Evolutionary conservation across 2,113 vertebrate species (phyloP).

Genomic region (Salvelinus namaycush): DNA sequence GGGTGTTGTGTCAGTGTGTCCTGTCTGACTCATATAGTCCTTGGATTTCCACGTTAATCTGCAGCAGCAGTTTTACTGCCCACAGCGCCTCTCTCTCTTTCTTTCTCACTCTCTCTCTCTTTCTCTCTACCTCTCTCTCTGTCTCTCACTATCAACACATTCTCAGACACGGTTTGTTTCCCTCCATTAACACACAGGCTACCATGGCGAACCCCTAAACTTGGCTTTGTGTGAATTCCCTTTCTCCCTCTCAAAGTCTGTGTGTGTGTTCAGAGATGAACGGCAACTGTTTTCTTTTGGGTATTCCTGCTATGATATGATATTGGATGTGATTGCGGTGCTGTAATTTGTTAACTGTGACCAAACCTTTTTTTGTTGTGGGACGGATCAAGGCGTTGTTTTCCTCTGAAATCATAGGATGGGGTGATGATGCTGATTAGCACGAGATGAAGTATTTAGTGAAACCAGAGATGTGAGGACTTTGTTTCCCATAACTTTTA

Average conservation of each 20-base stretch:
- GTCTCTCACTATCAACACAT: neutral
- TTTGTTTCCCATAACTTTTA: neutral
- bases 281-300: too few relatives aligned
- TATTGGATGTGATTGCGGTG: neutral
- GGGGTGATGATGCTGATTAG: neutral
- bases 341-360: neutral
- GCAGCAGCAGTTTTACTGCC: neutral
- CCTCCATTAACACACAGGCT: slow-evolving; percentile 38
- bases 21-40: neutral
- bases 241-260: slow-evolving; percentile 3
- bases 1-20: too few relatives aligned
- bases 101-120: slow-evolving; percentile 13
- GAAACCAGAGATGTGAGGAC: neutral
- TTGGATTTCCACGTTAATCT: neutral
- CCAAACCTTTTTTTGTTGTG: neutral
- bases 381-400: neutral
- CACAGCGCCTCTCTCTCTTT: neutral
- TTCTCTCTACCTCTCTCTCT: too few relatives aligned
- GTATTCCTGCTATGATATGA: too few relatives aligned
- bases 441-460: neutral
- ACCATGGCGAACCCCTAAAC: slow-evolving; percentile 37
- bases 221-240: slow-evolving; percentile 5
- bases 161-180: slow-evolving; percentile 24
- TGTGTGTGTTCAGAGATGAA: slow-evolving; percentile 8
- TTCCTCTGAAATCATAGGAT: neutral